Evolutionary conservation across 2,797 vertebrate species (phyloP).

Genomic region (Hemitrygon akajei): DNA sequence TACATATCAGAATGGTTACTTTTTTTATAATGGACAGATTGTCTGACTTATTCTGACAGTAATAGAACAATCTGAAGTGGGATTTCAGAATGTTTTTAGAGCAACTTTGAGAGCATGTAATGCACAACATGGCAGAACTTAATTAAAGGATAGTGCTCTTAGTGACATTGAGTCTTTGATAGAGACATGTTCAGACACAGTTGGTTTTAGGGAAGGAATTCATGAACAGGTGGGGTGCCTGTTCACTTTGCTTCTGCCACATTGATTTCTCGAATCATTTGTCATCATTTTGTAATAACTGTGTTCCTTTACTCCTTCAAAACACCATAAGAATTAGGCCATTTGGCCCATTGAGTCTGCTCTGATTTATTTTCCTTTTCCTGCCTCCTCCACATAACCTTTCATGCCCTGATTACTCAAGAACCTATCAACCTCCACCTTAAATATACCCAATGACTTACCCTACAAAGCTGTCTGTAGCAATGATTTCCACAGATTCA

Average conservation of each 20-base stretch:
- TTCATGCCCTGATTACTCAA: too few species aligned
- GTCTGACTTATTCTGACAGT: background rate
- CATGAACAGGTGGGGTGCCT: background rate
- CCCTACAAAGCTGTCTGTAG: too few species aligned
- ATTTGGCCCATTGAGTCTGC: too few species aligned
- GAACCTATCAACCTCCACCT: too few species aligned
- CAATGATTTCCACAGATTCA: too few species aligned
- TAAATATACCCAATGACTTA: too few species aligned
- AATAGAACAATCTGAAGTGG: background rate
- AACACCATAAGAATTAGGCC: background rate
- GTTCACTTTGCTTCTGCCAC: background rate
- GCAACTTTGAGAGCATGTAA: background rate
- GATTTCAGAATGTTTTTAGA: background rate
- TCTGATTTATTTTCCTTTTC: too few species aligned
- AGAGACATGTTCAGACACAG: background rate
- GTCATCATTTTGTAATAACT: background rate
- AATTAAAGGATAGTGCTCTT: background rate
- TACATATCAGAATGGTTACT: background rate
- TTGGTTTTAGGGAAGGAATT: background rate
- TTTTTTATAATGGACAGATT: conserved; percentile 6
- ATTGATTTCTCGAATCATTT: background rate
- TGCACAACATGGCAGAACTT: background rate
- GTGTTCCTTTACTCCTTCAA: background rate
- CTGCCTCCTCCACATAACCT: too few species aligned
- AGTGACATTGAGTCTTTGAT: background rate